phyloP scores from a whole-genome alignment of 2,113 vertebrate species.

The Rhynchomys soricoides region DNA sequence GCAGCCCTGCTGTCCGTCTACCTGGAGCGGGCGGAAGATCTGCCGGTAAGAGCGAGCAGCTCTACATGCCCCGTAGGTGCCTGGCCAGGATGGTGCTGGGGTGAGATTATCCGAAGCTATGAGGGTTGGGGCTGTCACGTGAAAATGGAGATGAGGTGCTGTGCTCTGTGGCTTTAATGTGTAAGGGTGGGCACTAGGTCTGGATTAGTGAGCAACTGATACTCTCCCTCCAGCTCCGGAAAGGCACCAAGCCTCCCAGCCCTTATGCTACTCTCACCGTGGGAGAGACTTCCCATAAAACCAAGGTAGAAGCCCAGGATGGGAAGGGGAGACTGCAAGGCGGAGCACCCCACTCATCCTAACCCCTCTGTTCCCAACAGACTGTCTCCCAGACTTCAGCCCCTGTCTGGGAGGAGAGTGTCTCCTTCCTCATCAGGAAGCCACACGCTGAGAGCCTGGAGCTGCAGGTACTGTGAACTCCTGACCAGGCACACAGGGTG shows the following conservation, averaged over 20 bases:
- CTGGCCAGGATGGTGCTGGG: neutral
- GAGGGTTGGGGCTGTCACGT: neutral
- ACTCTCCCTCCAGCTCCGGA: conserved; percentile 87
- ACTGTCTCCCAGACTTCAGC: conserved; percentile 85
- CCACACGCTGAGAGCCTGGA: conserved; percentile 90
- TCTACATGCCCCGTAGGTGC: fast-evolving
- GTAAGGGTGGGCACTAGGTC: neutral
- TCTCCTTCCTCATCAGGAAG: conserved; percentile 90
- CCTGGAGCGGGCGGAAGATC: conserved; percentile 90
- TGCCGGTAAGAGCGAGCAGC: conserved; percentile 87
- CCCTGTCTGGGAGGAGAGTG: conserved; percentile 93
- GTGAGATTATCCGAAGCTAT: neutral
- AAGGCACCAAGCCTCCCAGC: conserved; percentile 90
- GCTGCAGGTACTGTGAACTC: conserved; percentile 86
- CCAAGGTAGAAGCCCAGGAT: conserved; percentile 87
- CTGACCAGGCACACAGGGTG: neutral
- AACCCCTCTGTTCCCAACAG: conserved; percentile 75
- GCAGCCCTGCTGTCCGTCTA: conserved; percentile 90
- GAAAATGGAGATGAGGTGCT: neutral
- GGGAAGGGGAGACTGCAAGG: neutral
- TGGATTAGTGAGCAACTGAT: neutral
- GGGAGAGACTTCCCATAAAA: conserved; percentile 86
- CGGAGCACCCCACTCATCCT: neutral
- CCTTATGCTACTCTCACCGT: conserved; percentile 87
- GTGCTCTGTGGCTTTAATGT: neutral